Conservation (phyloP, 2,113 vertebrate genomes). For the Cyphotilapia sp. region DNA sequence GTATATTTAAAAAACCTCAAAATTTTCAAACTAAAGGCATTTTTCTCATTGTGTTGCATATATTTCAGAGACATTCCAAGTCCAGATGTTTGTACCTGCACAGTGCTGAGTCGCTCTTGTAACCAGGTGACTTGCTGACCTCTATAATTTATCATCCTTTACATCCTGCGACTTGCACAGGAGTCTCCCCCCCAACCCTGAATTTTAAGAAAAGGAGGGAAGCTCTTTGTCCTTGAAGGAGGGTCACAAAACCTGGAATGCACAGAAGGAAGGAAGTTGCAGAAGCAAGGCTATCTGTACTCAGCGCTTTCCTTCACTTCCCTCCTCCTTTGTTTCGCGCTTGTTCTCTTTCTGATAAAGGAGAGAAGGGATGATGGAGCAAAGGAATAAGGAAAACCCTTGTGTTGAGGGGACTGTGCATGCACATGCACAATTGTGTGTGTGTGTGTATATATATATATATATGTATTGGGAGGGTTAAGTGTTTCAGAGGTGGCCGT, state of each 20-base stretch:
- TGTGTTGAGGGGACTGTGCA: slow-evolving; percentile 1
- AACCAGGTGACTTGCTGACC: slow-evolving; percentile 42
- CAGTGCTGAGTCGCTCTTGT: slow-evolving; percentile 11
- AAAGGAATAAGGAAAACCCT: slow-evolving; percentile 16
- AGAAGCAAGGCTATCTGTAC: slow-evolving; percentile 64
- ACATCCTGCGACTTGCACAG: slow-evolving; percentile 26
- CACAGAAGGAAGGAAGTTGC: slow-evolving; percentile 64
- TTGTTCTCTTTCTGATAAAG: slow-evolving; percentile 58
- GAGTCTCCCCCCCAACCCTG: background rate
- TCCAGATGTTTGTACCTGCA: slow-evolving; percentile 46
- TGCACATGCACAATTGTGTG: slow-evolving; percentile 26
- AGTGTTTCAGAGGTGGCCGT: slow-evolving; percentile 51
- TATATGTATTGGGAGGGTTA: slow-evolving; percentile 41
- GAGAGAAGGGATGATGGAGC: slow-evolving; percentile 48
- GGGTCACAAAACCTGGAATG: slow-evolving; percentile 72
- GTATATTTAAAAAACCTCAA: background rate
- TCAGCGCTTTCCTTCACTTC: slow-evolving; percentile 46
- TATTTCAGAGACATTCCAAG: background rate
- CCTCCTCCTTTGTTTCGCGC: slow-evolving; percentile 53
- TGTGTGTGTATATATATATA: background rate
- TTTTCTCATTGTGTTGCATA: background rate
- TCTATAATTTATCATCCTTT: slow-evolving; percentile 38
- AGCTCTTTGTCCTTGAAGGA: slow-evolving; percentile 67
- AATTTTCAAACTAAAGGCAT: background rate
- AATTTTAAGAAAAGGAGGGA: slow-evolving; percentile 23